Evolutionary conservation across 1,140 invertebrate genomes (phyloP), one percentile per base, ranked within the genome.

Genomic region (Euwallacea fornicatus): DNA sequence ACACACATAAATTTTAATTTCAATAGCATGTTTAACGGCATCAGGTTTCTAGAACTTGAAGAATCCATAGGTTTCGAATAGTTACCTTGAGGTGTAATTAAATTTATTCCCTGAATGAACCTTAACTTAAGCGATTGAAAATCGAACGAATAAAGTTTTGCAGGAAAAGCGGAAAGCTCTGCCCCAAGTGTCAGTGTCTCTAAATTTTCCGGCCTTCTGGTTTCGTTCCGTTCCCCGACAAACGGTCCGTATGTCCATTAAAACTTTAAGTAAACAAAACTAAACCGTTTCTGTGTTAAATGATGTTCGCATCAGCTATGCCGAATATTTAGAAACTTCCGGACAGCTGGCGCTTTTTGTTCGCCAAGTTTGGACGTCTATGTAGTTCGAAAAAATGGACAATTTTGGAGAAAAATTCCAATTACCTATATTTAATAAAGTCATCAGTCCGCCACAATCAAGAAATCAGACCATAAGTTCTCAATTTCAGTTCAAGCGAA

Each of bases 241-340:
- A 50, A 50, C 46, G 46, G 9, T 50, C 13, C 46, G 21, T 13
- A 50, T 50, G 46, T 50, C 46, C 46, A 50, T 50, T 50, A 50
- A 10, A 50, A 50, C 46, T 50, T 50, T 50, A 10, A 50, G 46
- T 50, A 50, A 50, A 50, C 46, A 50, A 50, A 50, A 50, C 46
- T 50, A 50, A 50, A 50, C 13, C 9, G 46, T 50, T 50, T 50
- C 13, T 13, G 9, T 50, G 46, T 50, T 50, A 50, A 50, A 50
- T 50, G 46, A 50, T 50, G 46, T 50, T 50, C 13, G 46, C 21
- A 33, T 4, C 21, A 33, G 21, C 21, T 2, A 33, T 33, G 21
- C 21, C 21, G 21, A 33, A 33, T 33, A 33, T 33, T 33, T 33
- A 33, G 21, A 33, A 4, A 33, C 21, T 33, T 33, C 4, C 21